Percentiles rank a stretch among this genome's conserved stretches.
These are phyloP conservation scores for Charadrius vociferus DNA, from an alignment of 2,113 vertebrate species.

Conservation along the genomic window DNA sequence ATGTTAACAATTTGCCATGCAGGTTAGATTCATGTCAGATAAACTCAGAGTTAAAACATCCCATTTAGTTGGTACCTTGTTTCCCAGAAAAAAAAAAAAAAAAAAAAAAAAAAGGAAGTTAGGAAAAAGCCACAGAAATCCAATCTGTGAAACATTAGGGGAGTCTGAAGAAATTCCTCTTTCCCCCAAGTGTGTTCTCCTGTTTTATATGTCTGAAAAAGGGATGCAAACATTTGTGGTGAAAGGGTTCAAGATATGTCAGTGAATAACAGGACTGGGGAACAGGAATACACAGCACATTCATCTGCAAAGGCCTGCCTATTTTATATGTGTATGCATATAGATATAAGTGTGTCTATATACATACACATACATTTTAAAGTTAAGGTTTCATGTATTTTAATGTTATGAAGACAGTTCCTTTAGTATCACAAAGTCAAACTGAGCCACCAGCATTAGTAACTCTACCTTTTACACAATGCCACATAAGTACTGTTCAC, in stretches of 20 bases:
- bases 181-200: conserved; percentile 77
- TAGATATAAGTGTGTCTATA: not conserved
- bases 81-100: conserved; percentile 15
- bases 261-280: not conserved
- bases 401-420: not conserved
- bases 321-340: not conserved
- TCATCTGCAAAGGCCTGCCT: not conserved
- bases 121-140: conserved; percentile 70
- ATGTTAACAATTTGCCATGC: conserved; percentile 47
- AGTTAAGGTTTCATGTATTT: not conserved
- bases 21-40: conserved; percentile 67
- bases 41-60: conserved; percentile 61
- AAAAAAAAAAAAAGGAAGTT: conserved; percentile 56
- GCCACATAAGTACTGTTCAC: not conserved
- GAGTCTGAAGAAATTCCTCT: conserved; percentile 73
- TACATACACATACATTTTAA: not conserved
- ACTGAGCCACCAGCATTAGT: not conserved
- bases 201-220: conserved; percentile 78
- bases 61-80: conserved; percentile 67
- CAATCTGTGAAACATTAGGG: conserved; percentile 75
- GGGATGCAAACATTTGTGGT: conserved; percentile 42
- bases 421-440: not conserved
- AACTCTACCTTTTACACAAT: not conserved
- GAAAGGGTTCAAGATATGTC: conserved; percentile 32
- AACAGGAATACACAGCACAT: not conserved